Evolutionary conservation across 53 echinoderm and acorn worm species (phyloP).

Genomic region (Pentamera pediparva): DNA sequence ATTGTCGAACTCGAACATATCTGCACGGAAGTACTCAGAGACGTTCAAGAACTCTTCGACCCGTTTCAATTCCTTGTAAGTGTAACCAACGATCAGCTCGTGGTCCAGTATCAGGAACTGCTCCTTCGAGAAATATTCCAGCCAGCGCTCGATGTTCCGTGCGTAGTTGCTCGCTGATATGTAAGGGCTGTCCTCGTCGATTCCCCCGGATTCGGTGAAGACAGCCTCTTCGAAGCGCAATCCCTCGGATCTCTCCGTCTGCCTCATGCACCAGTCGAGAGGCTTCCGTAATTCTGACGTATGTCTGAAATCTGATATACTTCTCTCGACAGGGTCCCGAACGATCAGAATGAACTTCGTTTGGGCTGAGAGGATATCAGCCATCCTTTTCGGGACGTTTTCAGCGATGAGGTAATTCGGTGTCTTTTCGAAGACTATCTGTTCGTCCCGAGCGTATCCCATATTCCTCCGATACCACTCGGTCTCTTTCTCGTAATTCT

Average conservation of each 20-base stretch:
- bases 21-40: constrained; percentile 42
- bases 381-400: constrained; percentile 45
- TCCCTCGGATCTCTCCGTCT: constrained; percentile 45
- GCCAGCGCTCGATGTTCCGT: constrained; percentile 62
- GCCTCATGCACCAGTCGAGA: constrained; percentile 13
- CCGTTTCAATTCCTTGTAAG: constrained; percentile 48
- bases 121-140: constrained; percentile 48
- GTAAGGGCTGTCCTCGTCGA: constrained; percentile 59
- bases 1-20: constrained; percentile 54
- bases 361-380: constrained; percentile 48
- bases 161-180: constrained; percentile 63
- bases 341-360: constrained; percentile 71
- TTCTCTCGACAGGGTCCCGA: constrained; percentile 68
- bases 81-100: constrained; percentile 45
- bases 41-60: constrained; percentile 73
- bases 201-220: constrained; percentile 46
- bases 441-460: constrained; percentile 51
- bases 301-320: constrained; percentile 75
- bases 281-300: constrained; percentile 28
- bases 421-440: constrained; percentile 71
- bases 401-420: constrained; percentile 73
- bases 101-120: constrained; percentile 67
- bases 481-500: constrained; percentile 67
- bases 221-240: constrained; percentile 50
- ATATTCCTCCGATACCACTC: constrained; percentile 69